These are phyloP conservation scores for Megalonaias nervosa DNA, from an alignment of 1,140 invertebrate genomes.

Conservation along the genomic window DNA sequence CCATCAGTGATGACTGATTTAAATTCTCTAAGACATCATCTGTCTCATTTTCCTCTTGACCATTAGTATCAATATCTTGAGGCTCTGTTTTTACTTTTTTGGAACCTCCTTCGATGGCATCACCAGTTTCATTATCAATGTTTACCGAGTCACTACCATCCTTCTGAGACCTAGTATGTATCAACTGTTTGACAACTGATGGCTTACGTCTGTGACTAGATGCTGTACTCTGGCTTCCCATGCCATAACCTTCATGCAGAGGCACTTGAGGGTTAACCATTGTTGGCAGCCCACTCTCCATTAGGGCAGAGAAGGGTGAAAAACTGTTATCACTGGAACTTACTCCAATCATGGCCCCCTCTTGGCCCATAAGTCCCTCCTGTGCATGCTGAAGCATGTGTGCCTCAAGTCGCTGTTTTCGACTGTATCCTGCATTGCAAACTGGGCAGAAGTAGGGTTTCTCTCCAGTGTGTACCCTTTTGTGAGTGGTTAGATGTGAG, in stretches of 20 bases:
- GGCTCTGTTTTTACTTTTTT: slow-evolving; percentile 4
- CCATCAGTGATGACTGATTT: slow-evolving; percentile 1
- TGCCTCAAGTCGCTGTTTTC: slow-evolving; percentile 34
- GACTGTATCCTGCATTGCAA: slow-evolving; percentile 45
- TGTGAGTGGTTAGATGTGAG: slow-evolving; percentile 44
- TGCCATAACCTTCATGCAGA: not conserved
- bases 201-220: slow-evolving; percentile 8
- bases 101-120: slow-evolving; percentile 1
- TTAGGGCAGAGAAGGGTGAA: not conserved
- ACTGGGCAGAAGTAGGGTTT: slow-evolving; percentile 27
- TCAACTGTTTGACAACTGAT: slow-evolving; percentile 6
- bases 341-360: not conserved
- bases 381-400: slow-evolving; percentile 34
- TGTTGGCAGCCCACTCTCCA: not conserved
- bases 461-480: slow-evolving; percentile 44
- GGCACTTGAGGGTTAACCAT: not conserved
- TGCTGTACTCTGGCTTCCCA: slow-evolving; percentile 5
- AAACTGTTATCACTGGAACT: not conserved
- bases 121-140: not conserved
- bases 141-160: not conserved
- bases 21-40: not conserved
- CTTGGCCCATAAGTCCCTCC: not conserved
- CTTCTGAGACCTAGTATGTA: not conserved
- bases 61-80: slow-evolving; percentile 1
- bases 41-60: not conserved